Conservation (phyloP, 2,888 invertebrate species). For the Onthophagus sagittarius region DNA sequence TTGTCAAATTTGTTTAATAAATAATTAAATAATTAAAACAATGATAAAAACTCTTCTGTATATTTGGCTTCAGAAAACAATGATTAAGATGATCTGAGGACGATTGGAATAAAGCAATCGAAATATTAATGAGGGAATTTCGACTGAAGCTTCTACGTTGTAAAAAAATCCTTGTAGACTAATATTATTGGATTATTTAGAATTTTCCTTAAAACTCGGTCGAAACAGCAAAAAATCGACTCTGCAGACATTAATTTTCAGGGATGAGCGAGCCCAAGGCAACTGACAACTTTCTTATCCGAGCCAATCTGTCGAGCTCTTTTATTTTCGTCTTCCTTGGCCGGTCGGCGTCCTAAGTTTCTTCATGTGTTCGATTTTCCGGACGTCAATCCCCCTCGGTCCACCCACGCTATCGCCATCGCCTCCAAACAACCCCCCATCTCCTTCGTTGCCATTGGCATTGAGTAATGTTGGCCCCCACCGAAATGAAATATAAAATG, state of each 20-base stretch:
- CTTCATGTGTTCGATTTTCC: slow-evolving; percentile 38
- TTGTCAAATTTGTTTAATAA: too few species aligned
- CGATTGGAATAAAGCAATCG: too few species aligned
- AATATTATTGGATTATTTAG: background rate
- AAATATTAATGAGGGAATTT: too few species aligned
- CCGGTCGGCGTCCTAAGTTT: slow-evolving; percentile 32
- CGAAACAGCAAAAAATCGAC: slow-evolving; percentile 27
- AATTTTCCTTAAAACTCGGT: background rate
- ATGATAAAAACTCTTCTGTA: too few species aligned
- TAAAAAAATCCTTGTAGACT: slow-evolving; percentile 14
- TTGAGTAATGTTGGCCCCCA: slow-evolving; percentile 20
- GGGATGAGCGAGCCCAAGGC: slow-evolving; percentile 48
- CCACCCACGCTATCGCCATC: background rate
- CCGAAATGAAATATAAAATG: background rate
- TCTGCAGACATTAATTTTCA: slow-evolving; percentile 50
- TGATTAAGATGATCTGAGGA: too few species aligned
- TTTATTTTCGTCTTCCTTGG: slow-evolving; percentile 43
- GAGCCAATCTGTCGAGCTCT: slow-evolving; percentile 48
- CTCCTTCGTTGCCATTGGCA: background rate
- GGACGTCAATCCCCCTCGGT: slow-evolving; percentile 26
- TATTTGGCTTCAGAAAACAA: too few species aligned
- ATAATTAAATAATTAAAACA: too few species aligned
- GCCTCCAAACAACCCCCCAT: slow-evolving; percentile 23
- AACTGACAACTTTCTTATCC: slow-evolving; percentile 51
- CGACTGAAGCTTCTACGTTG: too few species aligned